Percentiles rank a stretch among this genome's conserved stretches.
Evolutionary conservation across 2,113 vertebrate species (phyloP).

Genomic region (Amphilophus citrinellus): DNA sequence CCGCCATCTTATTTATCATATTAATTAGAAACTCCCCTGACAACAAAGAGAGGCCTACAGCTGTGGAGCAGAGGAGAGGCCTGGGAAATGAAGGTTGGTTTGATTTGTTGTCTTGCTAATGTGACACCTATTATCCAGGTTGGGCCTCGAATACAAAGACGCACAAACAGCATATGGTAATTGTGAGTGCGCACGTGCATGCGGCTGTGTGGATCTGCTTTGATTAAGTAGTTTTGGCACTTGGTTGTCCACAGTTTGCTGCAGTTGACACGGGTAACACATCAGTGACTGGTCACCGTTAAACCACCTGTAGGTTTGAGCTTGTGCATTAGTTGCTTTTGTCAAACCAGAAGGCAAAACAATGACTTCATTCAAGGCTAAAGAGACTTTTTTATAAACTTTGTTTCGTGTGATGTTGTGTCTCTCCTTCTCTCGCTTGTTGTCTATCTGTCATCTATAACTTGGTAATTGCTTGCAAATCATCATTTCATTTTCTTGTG

Average conservation of each 20-base stretch:
- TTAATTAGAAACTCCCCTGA: constrained; percentile 99
- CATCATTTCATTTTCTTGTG: neutral
- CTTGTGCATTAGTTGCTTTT: neutral
- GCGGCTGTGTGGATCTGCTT: constrained; percentile 10
- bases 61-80: constrained; percentile 92
- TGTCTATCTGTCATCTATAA: neutral
- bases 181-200: constrained; percentile 28
- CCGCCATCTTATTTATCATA: constrained; percentile 99
- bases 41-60: constrained; percentile 92
- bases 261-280: constrained; percentile 5
- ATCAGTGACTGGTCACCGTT: neutral
- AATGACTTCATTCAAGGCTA: accelerated
- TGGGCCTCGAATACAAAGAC: constrained; percentile 90
- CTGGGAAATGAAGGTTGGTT: constrained; percentile 93
- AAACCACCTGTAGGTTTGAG: constrained; percentile 12
- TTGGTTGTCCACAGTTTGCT: constrained; percentile 17
- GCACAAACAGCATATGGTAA: constrained; percentile 91
- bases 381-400: neutral
- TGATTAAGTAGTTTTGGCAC: constrained; percentile 1
- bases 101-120: constrained; percentile 99
- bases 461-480: neutral
- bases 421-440: neutral
- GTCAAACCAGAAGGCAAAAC: neutral
- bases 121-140: constrained; percentile 99
- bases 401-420: neutral